These are phyloP conservation scores for Austrofundulus limnaeus DNA, from an alignment of 2,113 vertebrate genomes.

Conservation along the genomic window DNA sequence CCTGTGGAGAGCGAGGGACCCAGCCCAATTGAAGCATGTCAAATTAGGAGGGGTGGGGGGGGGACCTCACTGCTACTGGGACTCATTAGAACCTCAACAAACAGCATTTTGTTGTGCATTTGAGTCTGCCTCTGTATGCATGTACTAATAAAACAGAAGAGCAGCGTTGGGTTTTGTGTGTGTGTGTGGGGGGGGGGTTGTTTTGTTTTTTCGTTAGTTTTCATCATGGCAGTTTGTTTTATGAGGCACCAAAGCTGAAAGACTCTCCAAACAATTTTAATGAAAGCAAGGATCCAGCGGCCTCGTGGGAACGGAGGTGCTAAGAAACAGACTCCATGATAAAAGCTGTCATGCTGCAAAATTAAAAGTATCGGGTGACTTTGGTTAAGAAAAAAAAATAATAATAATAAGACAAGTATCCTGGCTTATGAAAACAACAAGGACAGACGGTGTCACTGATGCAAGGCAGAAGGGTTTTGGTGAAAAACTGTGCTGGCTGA, in stretches of 20 bases:
- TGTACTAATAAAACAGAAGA: conserved; percentile 55
- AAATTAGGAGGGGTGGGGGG: conserved; percentile 65
- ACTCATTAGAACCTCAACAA: conserved; percentile 77
- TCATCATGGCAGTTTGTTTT: conserved; percentile 71
- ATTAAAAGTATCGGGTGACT: conserved; percentile 60
- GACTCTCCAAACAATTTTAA: conserved; percentile 69
- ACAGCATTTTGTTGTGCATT: conserved; percentile 57
- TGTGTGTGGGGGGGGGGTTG: too few species aligned
- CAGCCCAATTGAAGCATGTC: conserved; percentile 79
- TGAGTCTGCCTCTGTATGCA: conserved; percentile 43
- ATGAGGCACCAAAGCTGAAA: conserved; percentile 55
- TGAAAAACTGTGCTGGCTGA: conserved; percentile 2
- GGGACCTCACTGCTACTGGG: conserved; percentile 63
- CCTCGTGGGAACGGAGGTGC: conserved; percentile 51
- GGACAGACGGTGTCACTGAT: conserved; percentile 21
- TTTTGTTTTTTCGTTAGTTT: conserved; percentile 69
- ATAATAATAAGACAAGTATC: conserved; percentile 32
- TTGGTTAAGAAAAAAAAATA: conserved; percentile 23
- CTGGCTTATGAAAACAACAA: conserved; percentile 24
- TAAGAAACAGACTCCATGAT: conserved; percentile 28
- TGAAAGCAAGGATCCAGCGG: conserved; percentile 62
- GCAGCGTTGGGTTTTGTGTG: conserved; percentile 34
- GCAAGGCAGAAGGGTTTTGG: conserved; percentile 14
- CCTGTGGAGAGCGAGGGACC: conserved; percentile 58
- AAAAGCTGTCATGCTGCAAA: conserved; percentile 27